Percentiles rank a stretch among this genome's conserved stretches.
Evolutionary conservation across 2,113 vertebrate species (phyloP).

Genomic region (Gila orcuttii): DNA sequence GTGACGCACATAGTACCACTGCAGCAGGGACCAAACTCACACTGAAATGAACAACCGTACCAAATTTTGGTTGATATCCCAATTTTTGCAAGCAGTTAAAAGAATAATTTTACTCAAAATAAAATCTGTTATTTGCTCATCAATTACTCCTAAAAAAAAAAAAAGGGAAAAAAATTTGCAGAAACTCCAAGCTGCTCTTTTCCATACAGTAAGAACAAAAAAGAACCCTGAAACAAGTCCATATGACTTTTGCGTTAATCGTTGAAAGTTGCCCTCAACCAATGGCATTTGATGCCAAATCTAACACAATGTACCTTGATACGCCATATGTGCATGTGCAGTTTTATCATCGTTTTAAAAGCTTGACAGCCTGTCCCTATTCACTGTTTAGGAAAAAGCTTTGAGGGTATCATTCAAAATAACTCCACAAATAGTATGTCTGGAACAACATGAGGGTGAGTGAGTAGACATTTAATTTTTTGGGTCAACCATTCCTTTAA

Average conservation of each 20-base stretch:
- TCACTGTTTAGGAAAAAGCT: background rate
- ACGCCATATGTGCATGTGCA: background rate
- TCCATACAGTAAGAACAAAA: constrained; percentile 13
- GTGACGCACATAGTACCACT: background rate
- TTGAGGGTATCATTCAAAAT: background rate
- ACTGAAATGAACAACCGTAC: constrained; percentile 14
- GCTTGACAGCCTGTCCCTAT: background rate
- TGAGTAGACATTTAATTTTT: background rate
- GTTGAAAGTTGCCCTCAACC: background rate
- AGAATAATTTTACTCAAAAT: background rate
- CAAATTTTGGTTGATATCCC: background rate
- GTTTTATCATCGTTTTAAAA: background rate
- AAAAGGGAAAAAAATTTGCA: background rate
- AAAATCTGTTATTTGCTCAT: background rate
- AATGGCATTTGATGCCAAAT: background rate
- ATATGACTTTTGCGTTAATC: background rate
- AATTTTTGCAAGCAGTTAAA: constrained; percentile 19
- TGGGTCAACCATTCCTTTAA: background rate
- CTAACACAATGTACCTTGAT: background rate
- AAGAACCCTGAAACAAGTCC: background rate
- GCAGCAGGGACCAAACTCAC: background rate
- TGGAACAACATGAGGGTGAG: background rate
- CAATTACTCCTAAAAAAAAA: background rate
- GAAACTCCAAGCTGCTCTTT: background rate
- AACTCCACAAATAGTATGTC: background rate